phyloP scores from a whole-genome alignment of 2,113 vertebrate genomes.

The Melanocharis versteri region DNA sequence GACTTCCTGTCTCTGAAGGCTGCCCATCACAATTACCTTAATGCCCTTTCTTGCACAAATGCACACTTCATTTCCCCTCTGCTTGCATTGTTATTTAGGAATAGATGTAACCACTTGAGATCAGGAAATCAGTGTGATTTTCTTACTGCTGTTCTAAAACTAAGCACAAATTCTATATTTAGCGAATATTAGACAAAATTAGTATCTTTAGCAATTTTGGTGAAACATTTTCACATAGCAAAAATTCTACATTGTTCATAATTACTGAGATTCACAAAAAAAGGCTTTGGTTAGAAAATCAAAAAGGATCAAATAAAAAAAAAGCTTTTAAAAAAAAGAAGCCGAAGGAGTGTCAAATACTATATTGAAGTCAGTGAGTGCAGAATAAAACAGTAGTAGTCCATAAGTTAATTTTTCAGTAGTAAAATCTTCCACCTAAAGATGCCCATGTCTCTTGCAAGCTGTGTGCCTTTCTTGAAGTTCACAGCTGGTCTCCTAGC shows the following conservation, averaged over 20 bases:
- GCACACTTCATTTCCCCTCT: neutral
- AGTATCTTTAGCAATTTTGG: neutral
- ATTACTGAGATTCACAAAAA: neutral
- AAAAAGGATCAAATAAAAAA: slow-evolving; percentile 36
- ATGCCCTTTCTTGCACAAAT: neutral
- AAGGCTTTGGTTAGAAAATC: slow-evolving; percentile 60
- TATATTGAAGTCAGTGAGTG: neutral
- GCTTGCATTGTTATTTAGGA: neutral
- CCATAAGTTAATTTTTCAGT: slow-evolving; percentile 13
- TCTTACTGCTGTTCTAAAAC: slow-evolving; percentile 9
- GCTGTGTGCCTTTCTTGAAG: slow-evolving; percentile 18
- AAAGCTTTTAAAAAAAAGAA: neutral
- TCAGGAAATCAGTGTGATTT: slow-evolving; percentile 5
- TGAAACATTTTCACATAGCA: slow-evolving; percentile 11
- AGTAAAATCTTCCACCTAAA: slow-evolving; percentile 28
- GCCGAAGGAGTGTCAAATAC: neutral
- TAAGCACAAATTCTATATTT: neutral
- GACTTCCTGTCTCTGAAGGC: slow-evolving; percentile 9
- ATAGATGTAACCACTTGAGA: neutral
- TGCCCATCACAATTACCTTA: neutral
- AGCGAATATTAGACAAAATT: neutral
- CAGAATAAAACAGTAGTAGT: neutral
- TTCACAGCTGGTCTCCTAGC: slow-evolving; percentile 55
- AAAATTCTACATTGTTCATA: neutral
- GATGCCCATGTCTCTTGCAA: neutral